Conservation (phyloP, 2,797 vertebrate genomes). For the Valencia hispanica region DNA sequence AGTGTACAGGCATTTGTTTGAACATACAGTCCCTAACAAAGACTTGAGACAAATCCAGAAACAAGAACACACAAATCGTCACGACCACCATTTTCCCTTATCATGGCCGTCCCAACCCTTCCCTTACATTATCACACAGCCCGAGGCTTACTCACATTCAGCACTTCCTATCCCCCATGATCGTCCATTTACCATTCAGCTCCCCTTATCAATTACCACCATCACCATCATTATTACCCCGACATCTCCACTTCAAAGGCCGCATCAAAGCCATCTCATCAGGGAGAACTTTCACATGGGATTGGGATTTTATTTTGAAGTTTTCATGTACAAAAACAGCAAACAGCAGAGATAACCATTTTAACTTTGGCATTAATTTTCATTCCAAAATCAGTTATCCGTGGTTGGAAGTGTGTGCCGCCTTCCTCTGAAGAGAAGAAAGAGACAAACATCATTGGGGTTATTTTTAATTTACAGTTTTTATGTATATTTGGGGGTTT, state of each 20-base stretch:
- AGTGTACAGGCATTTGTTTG: conserved; percentile 15
- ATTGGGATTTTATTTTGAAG: conserved; percentile 61
- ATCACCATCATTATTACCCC: conserved; percentile 59
- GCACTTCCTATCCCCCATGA: conserved; percentile 71
- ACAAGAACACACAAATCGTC: conserved; percentile 34
- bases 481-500: neutral
- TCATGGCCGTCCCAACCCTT: conserved; percentile 63
- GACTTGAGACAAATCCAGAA: conserved; percentile 31
- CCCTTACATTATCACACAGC: conserved; percentile 74
- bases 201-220: conserved; percentile 73
- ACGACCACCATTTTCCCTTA: conserved; percentile 60
- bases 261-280: conserved; percentile 63
- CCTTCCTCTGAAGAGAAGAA: conserved; percentile 32
- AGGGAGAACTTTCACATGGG: conserved; percentile 68
- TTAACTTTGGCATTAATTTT: conserved; percentile 54
- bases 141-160: conserved; percentile 67
- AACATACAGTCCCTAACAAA: conserved; percentile 16
- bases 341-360: conserved; percentile 64
- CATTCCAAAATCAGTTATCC: conserved; percentile 62
- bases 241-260: conserved; percentile 70
- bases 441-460: conserved; percentile 2
- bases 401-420: conserved; percentile 46
- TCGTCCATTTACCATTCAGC: conserved; percentile 70
- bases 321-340: conserved; percentile 55
- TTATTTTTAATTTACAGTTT: neutral